Base-by-base conservation (phyloP, 2,113 vertebrate genomes). In the Bubo bubo region DNA sequence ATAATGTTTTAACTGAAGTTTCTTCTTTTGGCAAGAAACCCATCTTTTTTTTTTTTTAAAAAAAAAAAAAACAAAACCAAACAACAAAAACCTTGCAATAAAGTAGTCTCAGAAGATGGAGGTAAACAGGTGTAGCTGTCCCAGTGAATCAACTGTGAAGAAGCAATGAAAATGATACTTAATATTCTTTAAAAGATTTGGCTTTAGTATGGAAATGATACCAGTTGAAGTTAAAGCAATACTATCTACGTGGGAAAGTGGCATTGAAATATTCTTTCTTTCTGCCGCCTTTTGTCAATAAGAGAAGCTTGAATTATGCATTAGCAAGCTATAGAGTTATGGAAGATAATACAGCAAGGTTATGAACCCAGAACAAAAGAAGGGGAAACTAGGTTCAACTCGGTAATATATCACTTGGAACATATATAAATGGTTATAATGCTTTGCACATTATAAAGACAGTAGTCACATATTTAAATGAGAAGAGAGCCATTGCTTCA, bases 251-350 rank as follows among this genome's bases (percentile, higher is more conserved):
- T 52, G 84, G 93, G 86, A 84, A 91, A 89, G 58, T 56, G 83
- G 82, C 90, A 47, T 63, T 76, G 89, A 84, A 90, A 95, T 43
- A 91, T 60, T 89, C 90, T 93, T 79, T 94, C 82, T 93, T 95
- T 93, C 94, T 79, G 64, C 88, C 0, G 73, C 73, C 87, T 97
- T 97, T 96, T 94, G 92, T 95, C 96, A 97, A 95, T 95, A 97
- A 97, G 94, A 94, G 90, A 91, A 87, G 70, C 91, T 97, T 97
- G 96, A 97, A 97, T 97, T 97, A 97, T 97, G 93, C 96, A 97
- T 95, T 95, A 94, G 94, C 71, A 82, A 94, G 87, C 96, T 94
- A 95, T 93, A 90, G 87, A 96, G 89, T 95, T 95, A 95, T 96
- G 94, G 91, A 96, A 97, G 95, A 97, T 96, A 96, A 96, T 97